A percentile compares a stretch with the other conserved stretches of the same genome.
These are phyloP conservation scores for Bombyx huttoni DNA, from an alignment of 2,888 invertebrate species.

Conservation along the genomic window DNA sequence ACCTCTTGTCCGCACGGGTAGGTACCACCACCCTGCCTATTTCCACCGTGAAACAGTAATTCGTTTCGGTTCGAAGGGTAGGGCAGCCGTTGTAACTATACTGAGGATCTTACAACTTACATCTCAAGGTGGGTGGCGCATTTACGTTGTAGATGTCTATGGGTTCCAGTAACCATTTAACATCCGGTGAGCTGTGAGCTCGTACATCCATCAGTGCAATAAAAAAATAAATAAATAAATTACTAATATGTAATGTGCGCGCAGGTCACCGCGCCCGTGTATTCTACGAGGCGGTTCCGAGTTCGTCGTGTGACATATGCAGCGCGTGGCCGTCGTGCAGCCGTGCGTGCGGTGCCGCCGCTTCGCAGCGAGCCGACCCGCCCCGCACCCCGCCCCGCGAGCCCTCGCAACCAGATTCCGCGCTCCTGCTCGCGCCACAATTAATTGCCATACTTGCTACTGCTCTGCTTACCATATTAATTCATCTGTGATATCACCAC, in stretches of 20 bases:
- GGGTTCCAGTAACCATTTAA: no score
- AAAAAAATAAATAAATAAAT: no score
- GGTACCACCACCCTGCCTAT: no score
- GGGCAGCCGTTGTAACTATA: no score
- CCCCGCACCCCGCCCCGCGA: constrained; percentile 5
- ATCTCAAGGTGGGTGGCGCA: no score
- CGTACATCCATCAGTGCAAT: no score
- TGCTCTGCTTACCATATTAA: neutral
- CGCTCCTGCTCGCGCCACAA: neutral
- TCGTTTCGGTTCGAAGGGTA: no score
- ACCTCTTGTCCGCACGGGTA: no score
- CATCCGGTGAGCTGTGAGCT: no score
- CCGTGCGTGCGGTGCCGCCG: constrained; percentile 45
- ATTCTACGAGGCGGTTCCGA: constrained; percentile 81
- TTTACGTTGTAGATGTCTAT: no score
- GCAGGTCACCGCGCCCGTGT: constrained; percentile 86
- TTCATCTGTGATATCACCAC: neutral
- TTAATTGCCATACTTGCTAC: neutral
- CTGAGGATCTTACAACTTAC: no score
- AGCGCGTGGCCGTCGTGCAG: constrained; percentile 67
- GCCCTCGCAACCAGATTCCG: constrained; percentile 5
- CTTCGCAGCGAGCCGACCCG: constrained; percentile 22
- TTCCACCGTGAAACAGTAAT: no score
- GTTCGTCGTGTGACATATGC: constrained; percentile 88
- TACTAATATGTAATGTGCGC: constrained; percentile 1